Conservation (phyloP, 2,888 invertebrate species). For the Cordilura impudica region DNA sequence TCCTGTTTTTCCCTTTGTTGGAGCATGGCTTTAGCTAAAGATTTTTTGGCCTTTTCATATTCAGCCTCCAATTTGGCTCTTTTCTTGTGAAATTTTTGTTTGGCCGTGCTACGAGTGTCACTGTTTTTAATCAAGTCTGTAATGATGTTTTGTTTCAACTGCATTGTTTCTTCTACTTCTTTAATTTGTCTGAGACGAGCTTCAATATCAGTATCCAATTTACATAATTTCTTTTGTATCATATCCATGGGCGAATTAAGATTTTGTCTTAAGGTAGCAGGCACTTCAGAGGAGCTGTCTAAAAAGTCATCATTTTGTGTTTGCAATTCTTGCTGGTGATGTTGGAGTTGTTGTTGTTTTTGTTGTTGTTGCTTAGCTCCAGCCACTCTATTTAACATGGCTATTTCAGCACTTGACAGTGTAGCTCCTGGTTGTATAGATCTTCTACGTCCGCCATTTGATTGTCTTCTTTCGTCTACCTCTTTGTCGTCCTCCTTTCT, state of each 20-base stretch:
- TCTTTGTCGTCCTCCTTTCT: constrained; percentile 30
- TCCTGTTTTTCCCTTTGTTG: constrained; percentile 77
- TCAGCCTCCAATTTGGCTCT: constrained; percentile 81
- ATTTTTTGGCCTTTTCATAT: constrained; percentile 80
- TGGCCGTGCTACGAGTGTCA: constrained; percentile 80
- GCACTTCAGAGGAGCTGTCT: constrained; percentile 70
- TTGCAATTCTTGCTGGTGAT: constrained; percentile 58
- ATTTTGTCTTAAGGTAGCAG: constrained; percentile 66
- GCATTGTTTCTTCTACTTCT: constrained; percentile 84
- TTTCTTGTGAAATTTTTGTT: constrained; percentile 82
- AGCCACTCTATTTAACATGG: constrained; percentile 81
- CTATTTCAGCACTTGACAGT: constrained; percentile 81
- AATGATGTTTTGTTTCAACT: constrained; percentile 86
- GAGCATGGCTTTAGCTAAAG: constrained; percentile 80
- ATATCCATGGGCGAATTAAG: constrained; percentile 72
- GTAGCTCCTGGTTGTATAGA: constrained; percentile 83
- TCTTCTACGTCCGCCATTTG: constrained; percentile 77
- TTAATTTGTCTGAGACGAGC: constrained; percentile 84
- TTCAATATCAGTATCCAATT: constrained; percentile 80
- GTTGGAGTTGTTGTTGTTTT: constrained; percentile 65
- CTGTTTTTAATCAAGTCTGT: constrained; percentile 83
- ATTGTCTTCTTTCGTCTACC: constrained; percentile 39
- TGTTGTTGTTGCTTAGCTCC: constrained; percentile 65
- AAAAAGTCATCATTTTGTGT: constrained; percentile 70
- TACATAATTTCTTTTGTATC: constrained; percentile 75